Evolutionary conservation across 2,888 invertebrate species (phyloP).

Genomic region (Habrosyne pyritoides): DNA sequence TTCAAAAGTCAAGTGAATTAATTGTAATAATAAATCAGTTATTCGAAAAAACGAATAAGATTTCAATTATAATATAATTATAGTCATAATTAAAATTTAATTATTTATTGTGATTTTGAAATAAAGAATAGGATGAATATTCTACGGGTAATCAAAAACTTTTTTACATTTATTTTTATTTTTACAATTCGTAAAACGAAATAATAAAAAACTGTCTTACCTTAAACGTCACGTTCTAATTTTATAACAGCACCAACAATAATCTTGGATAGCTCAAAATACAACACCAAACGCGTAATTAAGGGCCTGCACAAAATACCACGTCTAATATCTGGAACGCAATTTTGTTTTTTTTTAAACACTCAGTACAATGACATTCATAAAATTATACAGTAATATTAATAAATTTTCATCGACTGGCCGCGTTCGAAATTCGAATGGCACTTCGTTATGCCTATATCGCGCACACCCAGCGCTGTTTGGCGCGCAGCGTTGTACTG

Average conservation of each 20-base stretch:
- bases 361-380: constrained; percentile 56
- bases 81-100: too few species aligned
- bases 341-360: constrained; percentile 29
- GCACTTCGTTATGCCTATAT: constrained; percentile 33
- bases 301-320: constrained; percentile 47
- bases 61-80: too few species aligned
- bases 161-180: too few species aligned
- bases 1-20: too few species aligned
- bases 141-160: neutral
- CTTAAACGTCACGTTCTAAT: constrained; percentile 42
- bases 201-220: constrained; percentile 22
- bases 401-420: constrained; percentile 51
- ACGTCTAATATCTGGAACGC: constrained; percentile 44
- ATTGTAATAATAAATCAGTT: too few species aligned
- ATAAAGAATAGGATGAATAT: too few species aligned
- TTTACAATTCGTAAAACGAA: constrained; percentile 6
- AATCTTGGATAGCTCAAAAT: constrained; percentile 25
- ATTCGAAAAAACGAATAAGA: too few species aligned
- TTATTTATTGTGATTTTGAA: too few species aligned
- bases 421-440: constrained; percentile 52
- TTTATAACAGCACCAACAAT: constrained; percentile 35
- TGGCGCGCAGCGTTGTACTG: constrained; percentile 69
- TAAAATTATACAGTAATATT: constrained; percentile 15
- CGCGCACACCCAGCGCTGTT: constrained; percentile 57
- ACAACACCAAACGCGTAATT: constrained; percentile 28